These are phyloP conservation scores for Andrena camellia DNA, from an alignment of 2,888 invertebrate species.

Conservation along the genomic window DNA sequence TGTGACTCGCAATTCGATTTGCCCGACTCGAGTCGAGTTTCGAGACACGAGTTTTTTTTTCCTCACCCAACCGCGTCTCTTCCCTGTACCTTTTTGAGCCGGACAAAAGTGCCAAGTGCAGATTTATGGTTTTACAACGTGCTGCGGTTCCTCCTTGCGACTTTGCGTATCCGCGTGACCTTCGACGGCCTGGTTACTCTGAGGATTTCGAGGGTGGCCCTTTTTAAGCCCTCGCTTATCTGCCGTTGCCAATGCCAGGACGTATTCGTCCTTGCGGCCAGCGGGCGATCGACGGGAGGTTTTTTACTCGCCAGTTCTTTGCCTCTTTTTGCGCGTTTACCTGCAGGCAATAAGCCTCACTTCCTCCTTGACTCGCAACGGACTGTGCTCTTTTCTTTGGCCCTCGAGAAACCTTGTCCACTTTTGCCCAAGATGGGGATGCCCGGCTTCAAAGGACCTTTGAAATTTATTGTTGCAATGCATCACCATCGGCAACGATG, in stretches of 20 bases:
- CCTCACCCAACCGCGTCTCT: neutral
- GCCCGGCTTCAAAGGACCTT: neutral
- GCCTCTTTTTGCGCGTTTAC: slow-evolving; percentile 54
- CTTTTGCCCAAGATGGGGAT: neutral
- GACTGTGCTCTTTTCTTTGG: slow-evolving; percentile 29
- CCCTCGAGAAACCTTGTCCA: slow-evolving; percentile 9
- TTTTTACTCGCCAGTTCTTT: slow-evolving; percentile 28
- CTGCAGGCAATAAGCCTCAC: slow-evolving; percentile 58
- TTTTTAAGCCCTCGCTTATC: slow-evolving; percentile 70
- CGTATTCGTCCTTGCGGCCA: slow-evolving; percentile 57
- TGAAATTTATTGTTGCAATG: slow-evolving; percentile 16
- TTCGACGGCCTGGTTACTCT: slow-evolving; percentile 65
- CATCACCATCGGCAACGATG: neutral
- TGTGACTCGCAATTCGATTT: neutral
- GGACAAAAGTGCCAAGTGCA: slow-evolving; percentile 77
- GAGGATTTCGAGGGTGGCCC: slow-evolving; percentile 53
- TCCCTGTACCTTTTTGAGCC: slow-evolving; percentile 38
- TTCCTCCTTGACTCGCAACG: slow-evolving; percentile 44
- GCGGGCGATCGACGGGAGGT: slow-evolving; percentile 45
- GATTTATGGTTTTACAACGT: slow-evolving; percentile 82
- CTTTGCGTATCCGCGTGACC: slow-evolving; percentile 74
- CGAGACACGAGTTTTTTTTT: slow-evolving; percentile 22
- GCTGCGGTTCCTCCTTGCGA: slow-evolving; percentile 78
- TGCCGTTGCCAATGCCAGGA: slow-evolving; percentile 57
- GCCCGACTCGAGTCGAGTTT: neutral